Conservation (phyloP, 2,888 invertebrate species). For the Amaurobius ferox region DNA sequence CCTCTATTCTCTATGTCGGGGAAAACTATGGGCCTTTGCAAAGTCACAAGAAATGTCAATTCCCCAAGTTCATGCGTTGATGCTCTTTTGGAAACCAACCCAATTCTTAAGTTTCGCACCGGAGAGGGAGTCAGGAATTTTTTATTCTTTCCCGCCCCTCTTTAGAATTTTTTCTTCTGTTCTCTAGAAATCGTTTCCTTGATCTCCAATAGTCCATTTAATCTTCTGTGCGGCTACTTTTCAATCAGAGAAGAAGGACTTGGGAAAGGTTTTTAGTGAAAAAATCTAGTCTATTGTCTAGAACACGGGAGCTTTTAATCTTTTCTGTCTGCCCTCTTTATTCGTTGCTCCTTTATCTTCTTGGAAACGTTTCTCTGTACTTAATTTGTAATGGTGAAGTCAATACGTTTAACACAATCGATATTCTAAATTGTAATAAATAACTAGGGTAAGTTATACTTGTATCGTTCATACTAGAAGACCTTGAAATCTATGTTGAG, state of each 20-base stretch:
- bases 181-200: constrained; percentile 46
- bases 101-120: constrained; percentile 35
- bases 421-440: background rate
- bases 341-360: constrained; percentile 17
- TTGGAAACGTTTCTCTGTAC: background rate
- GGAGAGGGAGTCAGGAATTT: background rate
- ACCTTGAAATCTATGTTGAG: too few species aligned
- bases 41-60: constrained; percentile 50
- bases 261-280: constrained; percentile 2
- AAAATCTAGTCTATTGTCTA: constrained; percentile 49
- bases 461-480: too few species aligned
- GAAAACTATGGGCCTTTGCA: constrained; percentile 16
- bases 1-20: constrained; percentile 20
- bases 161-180: constrained; percentile 15
- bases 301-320: constrained; percentile 42
- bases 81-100: constrained; percentile 59
- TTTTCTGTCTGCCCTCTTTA: constrained; percentile 35
- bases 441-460: too few species aligned
- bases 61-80: constrained; percentile 57
- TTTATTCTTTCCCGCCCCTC: background rate
- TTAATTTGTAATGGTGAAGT: background rate
- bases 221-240: constrained; percentile 62
- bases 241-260: constrained; percentile 25
- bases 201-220: constrained; percentile 62
- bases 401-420: background rate